These are phyloP conservation scores for Malacoraja senta DNA, from an alignment of 2,797 vertebrate genomes.

Conservation along the genomic window DNA sequence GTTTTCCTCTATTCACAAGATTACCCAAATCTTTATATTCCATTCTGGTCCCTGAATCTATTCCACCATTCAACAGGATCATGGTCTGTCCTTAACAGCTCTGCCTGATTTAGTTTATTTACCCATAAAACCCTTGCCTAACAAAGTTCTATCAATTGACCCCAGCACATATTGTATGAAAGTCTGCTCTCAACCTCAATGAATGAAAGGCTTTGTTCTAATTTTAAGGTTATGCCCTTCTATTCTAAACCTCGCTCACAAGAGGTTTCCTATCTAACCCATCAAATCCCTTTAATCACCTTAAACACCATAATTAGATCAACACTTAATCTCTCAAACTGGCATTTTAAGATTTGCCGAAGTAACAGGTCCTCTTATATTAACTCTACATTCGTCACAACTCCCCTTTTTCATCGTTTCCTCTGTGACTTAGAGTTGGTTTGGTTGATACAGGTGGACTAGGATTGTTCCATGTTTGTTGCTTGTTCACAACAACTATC, in stretches of 20 bases:
- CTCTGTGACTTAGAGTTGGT: neutral
- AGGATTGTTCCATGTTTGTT: too few relatives aligned
- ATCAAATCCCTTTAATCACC: neutral
- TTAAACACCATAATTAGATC: conserved; percentile 19
- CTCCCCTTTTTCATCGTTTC: neutral
- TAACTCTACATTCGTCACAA: neutral
- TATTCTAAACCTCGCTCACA: neutral
- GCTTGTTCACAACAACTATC: neutral
- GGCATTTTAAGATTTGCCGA: neutral
- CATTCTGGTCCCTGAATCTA: neutral
- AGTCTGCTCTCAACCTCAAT: neutral
- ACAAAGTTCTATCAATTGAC: neutral
- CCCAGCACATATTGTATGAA: neutral
- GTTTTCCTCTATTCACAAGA: neutral
- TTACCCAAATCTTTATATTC: neutral
- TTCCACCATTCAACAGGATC: neutral
- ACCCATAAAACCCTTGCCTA: neutral
- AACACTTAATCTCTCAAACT: neutral
- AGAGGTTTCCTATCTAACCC: neutral
- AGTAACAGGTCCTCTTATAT: too few relatives aligned
- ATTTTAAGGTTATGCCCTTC: neutral
- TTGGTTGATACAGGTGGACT: neutral
- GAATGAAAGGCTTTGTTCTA: neutral
- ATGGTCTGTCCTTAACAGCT: neutral
- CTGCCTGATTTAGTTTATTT: neutral